These are phyloP conservation scores for Bibio marci DNA, from an alignment of 2,888 invertebrate genomes.

Conservation along the genomic window DNA sequence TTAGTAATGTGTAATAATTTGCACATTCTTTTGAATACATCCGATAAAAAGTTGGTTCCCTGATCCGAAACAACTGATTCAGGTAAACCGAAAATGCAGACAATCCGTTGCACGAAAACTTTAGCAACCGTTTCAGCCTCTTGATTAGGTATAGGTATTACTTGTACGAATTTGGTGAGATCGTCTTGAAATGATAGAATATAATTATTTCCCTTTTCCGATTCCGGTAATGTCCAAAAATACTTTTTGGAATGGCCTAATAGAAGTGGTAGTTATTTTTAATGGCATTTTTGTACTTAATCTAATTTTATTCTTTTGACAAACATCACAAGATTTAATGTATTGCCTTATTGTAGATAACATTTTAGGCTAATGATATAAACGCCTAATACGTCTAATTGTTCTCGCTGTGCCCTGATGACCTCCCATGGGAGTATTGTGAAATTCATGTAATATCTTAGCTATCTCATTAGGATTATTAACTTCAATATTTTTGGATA, in stretches of 20 bases:
- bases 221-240: neutral
- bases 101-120: neutral
- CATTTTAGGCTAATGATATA: neutral
- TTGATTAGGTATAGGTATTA: neutral
- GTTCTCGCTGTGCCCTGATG: neutral
- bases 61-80: neutral
- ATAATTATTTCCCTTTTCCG: neutral
- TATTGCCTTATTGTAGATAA: constrained; percentile 16
- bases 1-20: neutral
- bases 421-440: neutral
- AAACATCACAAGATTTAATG: constrained; percentile 15
- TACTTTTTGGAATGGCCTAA: neutral
- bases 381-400: neutral
- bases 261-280: neutral
- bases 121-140: neutral
- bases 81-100: neutral
- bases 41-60: neutral
- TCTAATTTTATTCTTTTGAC: constrained; percentile 15
- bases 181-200: too few species aligned
- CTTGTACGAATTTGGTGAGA: neutral
- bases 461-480: neutral
- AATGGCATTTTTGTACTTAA: neutral
- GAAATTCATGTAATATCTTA: neutral
- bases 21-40: neutral
- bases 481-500: too few species aligned